Evolutionary conservation across 2,797 vertebrate genomes (phyloP).

Genomic region (Carduelis carduelis): DNA sequence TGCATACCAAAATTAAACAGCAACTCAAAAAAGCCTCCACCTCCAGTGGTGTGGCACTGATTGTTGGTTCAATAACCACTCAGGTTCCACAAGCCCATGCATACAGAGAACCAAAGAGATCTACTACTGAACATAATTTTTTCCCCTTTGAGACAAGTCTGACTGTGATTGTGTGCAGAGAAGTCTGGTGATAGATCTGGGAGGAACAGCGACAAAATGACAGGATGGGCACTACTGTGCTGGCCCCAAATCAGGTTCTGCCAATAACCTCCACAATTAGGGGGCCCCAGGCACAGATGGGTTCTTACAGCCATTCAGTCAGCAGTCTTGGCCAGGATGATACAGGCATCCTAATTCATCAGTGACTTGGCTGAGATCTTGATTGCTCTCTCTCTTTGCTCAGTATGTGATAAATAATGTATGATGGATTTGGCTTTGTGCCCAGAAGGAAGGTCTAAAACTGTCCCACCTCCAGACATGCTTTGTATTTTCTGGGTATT

Average conservation of each 20-base stretch:
- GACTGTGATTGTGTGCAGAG: background rate
- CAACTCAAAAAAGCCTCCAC: background rate
- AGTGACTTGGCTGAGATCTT: background rate
- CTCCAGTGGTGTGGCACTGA: background rate
- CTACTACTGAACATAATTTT: background rate
- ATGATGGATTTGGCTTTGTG: background rate
- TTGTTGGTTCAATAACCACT: background rate
- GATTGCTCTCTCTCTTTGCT: background rate
- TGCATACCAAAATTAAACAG: background rate
- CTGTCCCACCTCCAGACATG: background rate
- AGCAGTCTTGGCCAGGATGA: background rate
- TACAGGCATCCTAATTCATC: background rate
- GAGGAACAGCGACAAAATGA: background rate
- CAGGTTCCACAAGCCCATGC: background rate
- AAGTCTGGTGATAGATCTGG: background rate
- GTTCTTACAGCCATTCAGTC: background rate
- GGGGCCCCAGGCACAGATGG: background rate
- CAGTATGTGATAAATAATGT: background rate
- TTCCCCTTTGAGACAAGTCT: background rate
- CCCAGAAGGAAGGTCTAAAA: background rate
- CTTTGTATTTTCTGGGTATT: background rate
- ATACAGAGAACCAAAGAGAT: background rate
- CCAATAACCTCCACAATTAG: background rate
- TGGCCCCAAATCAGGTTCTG: background rate
- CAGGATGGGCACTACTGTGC: background rate